A percentile compares a stretch with the other conserved stretches of the same genome.
These are phyloP conservation scores for Platyura marginata DNA, from an alignment of 1,140 invertebrate species.

Conservation along the genomic window DNA sequence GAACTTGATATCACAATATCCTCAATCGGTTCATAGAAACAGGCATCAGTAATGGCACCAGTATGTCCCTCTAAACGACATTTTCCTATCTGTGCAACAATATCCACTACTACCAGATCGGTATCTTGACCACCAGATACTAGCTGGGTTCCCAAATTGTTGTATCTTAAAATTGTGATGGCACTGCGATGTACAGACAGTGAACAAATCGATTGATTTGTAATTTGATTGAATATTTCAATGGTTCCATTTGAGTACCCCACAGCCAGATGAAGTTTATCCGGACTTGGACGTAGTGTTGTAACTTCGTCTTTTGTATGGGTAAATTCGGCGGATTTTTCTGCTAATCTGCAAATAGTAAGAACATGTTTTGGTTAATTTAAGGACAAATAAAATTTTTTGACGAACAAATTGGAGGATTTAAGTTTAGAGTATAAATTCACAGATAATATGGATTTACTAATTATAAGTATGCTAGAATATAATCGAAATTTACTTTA, in stretches of 20 bases:
- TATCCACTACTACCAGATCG: constrained; percentile 89
- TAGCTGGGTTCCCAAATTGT: constrained; percentile 30
- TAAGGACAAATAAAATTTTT: too few relatives aligned
- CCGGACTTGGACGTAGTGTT: constrained; percentile 45
- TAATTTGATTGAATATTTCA: constrained; percentile 56
- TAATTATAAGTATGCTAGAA: too few relatives aligned
- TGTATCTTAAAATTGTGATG: constrained; percentile 41
- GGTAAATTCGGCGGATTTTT: constrained; percentile 61
- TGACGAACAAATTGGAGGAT: too few relatives aligned
- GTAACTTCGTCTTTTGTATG: constrained; percentile 66
- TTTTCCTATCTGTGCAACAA: constrained; percentile 75
- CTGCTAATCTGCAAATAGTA: constrained; percentile 43
- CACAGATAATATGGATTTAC: not conserved
- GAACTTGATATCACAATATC: constrained; percentile 77
- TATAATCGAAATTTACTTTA: constrained; percentile 24
- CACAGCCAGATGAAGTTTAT: constrained; percentile 61
- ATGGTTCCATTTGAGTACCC: constrained; percentile 84
- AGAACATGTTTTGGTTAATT: too few relatives aligned
- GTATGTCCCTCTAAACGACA: constrained; percentile 85
- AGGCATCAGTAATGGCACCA: constrained; percentile 68
- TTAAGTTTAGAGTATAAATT: too few relatives aligned
- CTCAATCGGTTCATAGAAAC: constrained; percentile 38
- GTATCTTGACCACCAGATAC: constrained; percentile 43
- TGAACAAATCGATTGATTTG: constrained; percentile 49
- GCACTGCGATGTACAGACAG: constrained; percentile 26